These are phyloP conservation scores for Okapia johnstoni DNA, from an alignment of 2,113 vertebrate species.

Conservation along the genomic window DNA sequence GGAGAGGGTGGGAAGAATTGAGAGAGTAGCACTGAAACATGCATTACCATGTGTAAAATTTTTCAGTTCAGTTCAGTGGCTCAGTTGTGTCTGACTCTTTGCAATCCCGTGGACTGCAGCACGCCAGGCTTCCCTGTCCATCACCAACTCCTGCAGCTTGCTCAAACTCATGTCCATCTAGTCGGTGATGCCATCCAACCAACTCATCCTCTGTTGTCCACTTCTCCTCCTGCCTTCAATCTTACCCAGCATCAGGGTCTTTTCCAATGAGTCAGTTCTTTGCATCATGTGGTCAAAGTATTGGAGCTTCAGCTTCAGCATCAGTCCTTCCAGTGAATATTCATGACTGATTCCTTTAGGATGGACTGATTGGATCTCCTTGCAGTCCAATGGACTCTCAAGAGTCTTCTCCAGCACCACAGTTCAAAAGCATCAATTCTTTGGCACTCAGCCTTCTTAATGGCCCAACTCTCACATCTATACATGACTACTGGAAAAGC, in stretches of 20 bases:
- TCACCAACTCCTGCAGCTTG: not conserved
- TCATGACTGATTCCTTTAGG: not conserved
- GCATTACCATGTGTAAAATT: not conserved
- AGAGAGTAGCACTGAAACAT: not conserved
- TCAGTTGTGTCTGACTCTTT: not conserved
- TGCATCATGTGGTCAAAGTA: not conserved
- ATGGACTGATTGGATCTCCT: not conserved
- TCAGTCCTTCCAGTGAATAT: not conserved
- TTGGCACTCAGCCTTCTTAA: not conserved
- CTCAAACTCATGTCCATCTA: not conserved
- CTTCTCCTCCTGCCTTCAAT: not conserved
- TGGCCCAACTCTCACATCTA: not conserved
- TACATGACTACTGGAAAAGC: not conserved
- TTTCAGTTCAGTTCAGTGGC: not conserved
- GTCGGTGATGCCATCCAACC: not conserved
- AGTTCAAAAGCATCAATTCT: not conserved
- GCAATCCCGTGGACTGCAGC: accelerated
- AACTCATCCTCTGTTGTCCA: not conserved
- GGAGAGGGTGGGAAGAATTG: not conserved
- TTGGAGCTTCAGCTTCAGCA: not conserved
- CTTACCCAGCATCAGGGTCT: not conserved
- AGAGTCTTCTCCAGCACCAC: not conserved
- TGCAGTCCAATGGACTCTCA: not conserved
- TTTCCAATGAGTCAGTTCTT: not conserved
- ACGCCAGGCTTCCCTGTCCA: not conserved